A percentile compares a stretch with the other conserved stretches of the same genome.
phyloP scores from a whole-genome alignment of 2,113 vertebrate species.

The Athene noctua region DNA sequence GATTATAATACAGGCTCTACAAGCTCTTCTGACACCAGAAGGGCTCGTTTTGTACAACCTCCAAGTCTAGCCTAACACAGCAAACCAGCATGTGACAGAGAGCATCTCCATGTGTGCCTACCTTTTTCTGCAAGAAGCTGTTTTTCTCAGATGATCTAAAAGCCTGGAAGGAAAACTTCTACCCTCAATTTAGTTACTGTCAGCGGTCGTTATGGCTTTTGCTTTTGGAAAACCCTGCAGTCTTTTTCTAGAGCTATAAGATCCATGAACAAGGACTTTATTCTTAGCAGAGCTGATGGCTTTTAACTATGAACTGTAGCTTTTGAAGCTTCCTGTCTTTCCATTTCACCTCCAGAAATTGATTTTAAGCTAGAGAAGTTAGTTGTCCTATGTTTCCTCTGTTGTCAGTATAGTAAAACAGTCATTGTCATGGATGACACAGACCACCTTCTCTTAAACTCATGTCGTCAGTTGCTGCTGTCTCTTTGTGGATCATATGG shows the following conservation, averaged over 20 bases:
- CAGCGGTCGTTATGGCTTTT: background rate
- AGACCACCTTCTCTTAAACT: background rate
- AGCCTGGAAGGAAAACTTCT: background rate
- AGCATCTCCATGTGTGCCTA: too few relatives aligned
- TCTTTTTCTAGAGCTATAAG: background rate
- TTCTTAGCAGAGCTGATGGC: background rate
- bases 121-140: background rate
- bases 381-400: background rate
- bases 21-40: background rate
- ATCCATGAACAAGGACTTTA: background rate
- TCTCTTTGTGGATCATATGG: background rate
- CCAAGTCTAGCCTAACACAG: background rate
- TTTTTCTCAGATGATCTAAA: background rate
- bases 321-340: background rate
- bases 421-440: background rate
- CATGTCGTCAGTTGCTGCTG: background rate
- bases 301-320: background rate
- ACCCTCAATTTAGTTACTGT: background rate
- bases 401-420: background rate
- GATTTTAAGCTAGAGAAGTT: background rate
- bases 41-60: background rate
- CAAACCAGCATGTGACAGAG: background rate
- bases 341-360: background rate
- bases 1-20: background rate
- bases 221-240: background rate